phyloP scores from a whole-genome alignment of 35 echinoderm and acorn worm species.

The Hemicentrotus pulcherrimus region DNA sequence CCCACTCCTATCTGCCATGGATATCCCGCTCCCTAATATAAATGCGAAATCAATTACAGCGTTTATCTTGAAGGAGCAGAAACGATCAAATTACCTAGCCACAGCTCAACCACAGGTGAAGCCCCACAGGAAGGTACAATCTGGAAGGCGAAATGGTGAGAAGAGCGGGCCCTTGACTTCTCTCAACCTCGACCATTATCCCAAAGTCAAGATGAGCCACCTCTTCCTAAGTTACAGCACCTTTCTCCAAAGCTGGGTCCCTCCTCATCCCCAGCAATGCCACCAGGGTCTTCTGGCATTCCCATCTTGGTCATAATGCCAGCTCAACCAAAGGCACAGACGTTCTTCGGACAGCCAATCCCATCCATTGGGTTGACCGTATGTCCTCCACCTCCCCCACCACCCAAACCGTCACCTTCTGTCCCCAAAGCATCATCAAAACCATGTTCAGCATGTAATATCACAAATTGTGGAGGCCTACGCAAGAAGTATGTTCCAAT shows the following conservation, averaged over 20 bases:
- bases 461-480: slow-evolving; percentile 64
- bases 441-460: slow-evolving; percentile 64
- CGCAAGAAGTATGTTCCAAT: slow-evolving; percentile 59
- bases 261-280: background rate
- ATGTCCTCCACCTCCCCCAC: slow-evolving; percentile 52
- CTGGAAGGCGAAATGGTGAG: slow-evolving; percentile 12
- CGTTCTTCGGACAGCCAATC: background rate
- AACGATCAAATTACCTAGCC: background rate
- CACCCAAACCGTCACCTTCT: background rate
- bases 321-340: slow-evolving; percentile 25
- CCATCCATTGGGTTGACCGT: background rate
- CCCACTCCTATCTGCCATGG: background rate
- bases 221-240: slow-evolving; percentile 12
- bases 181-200: background rate
- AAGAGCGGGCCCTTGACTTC: background rate
- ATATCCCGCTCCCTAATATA: slow-evolving; percentile 14
- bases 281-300: background rate
- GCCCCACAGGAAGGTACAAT: background rate
- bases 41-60: slow-evolving; percentile 12
- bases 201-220: slow-evolving; percentile 22
- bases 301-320: slow-evolving; percentile 42
- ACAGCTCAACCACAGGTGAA: background rate
- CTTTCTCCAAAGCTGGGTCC: slow-evolving; percentile 23
- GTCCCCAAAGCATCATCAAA: slow-evolving; percentile 59
- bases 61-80: slow-evolving; percentile 21